phyloP scores from a whole-genome alignment of 2,888 invertebrate genomes.

The Ormyrus thymus region DNA sequence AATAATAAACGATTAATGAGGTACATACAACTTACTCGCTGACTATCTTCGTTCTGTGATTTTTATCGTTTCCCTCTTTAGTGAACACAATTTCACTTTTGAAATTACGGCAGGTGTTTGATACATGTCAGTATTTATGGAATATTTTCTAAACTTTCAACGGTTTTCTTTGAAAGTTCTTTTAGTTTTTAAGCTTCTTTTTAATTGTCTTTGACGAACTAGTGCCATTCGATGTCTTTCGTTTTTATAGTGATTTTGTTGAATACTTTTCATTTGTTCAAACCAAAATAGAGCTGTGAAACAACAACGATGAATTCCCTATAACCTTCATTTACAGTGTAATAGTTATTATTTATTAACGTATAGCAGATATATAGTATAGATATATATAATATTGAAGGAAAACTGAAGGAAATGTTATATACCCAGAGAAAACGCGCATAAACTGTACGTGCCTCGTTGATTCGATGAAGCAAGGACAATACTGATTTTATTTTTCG shows the following conservation, averaged over 20 bases:
- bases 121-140: too few relatives aligned
- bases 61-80: not conserved
- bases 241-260: not conserved
- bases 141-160: too few relatives aligned
- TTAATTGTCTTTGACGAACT: not conserved
- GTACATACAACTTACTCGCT: conserved; percentile 48
- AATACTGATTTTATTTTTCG: conserved; percentile 68
- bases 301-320: conserved; percentile 35
- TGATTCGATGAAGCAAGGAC: conserved; percentile 68
- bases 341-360: not conserved
- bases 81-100: too few relatives aligned
- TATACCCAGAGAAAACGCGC: conserved; percentile 11
- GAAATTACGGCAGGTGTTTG: too few relatives aligned
- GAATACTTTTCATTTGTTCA: not conserved
- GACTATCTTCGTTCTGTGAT: conserved; percentile 10
- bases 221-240: not conserved
- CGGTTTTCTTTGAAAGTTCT: too few relatives aligned
- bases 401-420: not conserved
- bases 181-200: too few relatives aligned
- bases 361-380: not conserved
- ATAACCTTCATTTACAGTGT: conserved; percentile 8
- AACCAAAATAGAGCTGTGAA: conserved; percentile 45
- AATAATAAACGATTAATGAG: conserved; percentile 41
- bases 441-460: conserved; percentile 59
- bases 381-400: conserved; percentile 9